These are phyloP conservation scores for Ganaspis sp. DNA, from an alignment of 1,140 invertebrate genomes.

Conservation along the genomic window DNA sequence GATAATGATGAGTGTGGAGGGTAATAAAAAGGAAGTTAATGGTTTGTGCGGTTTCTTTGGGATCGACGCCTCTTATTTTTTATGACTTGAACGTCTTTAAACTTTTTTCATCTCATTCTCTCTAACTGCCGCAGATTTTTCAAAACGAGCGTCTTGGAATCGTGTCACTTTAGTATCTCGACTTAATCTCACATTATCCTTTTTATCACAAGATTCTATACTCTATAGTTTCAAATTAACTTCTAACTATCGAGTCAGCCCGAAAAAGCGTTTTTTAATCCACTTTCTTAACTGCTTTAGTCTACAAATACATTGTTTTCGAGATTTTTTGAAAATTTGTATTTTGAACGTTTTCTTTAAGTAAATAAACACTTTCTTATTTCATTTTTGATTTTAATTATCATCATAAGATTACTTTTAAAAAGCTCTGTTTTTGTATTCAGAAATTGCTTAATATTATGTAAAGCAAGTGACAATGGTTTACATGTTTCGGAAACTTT, in stretches of 20 bases:
- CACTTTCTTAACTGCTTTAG: no score
- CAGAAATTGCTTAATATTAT: background rate
- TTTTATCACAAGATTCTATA: background rate
- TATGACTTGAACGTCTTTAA: background rate
- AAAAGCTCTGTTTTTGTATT: no score
- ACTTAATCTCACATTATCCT: conserved; percentile 25
- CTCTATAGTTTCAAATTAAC: background rate
- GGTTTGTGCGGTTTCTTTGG: background rate
- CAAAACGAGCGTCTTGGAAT: background rate
- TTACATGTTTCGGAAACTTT: background rate
- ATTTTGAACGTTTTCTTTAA: no score
- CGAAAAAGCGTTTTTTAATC: background rate
- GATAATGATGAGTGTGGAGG: background rate
- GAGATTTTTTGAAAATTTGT: no score
- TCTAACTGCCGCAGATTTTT: background rate
- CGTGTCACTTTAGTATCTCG: background rate
- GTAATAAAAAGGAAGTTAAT: background rate
- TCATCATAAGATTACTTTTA: no score
- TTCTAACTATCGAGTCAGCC: background rate
- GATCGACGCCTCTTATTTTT: background rate
- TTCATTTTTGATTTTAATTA: no score
- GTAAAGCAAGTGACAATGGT: no score
- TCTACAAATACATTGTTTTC: no score
- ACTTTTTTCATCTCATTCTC: background rate
- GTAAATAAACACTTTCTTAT: no score